Base-by-base conservation (phyloP, 2,113 vertebrate genomes). In the Ondatra zibethicus region DNA sequence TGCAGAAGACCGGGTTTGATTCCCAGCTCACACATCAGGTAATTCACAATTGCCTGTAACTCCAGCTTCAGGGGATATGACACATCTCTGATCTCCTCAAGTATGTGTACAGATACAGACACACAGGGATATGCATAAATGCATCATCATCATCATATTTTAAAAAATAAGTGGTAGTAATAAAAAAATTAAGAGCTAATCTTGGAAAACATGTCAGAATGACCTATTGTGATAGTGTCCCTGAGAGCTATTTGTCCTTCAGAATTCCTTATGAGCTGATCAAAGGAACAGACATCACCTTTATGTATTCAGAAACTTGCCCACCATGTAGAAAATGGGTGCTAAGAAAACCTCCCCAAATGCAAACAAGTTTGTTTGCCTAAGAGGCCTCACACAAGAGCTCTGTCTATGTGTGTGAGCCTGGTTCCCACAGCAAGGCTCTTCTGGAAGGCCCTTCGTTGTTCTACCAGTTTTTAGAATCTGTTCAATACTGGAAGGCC, bases 151-250 rank as follows among this genome's bases (percentile, higher is more conserved):
- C 45, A 50, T 80, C 16, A 36, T 55, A 36, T n/a, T 55, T 81
- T 55, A 7, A 80, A 61, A 82, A 82, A 55, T 27, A 39, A 82
- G 14, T 61, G 52, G 19, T n/a, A 58, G 80, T 39, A 65, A 42
- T 50, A 31, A 76, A 55, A 50, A 63, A 27, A 16, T 16, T n/a
- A 88, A 91, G 21, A 58, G 16, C 65, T n/a, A 92, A 0, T 58
- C 70, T 95, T 77, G 88, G 13, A 94, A 84, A 95, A 80, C 52
- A 68, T 42, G 4, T 77, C 29, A 80, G 70, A 17, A 92, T 73
- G 33, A 90, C 82, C 17, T 66, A 88, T 19, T 65, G 27, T 61
- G 31, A 61, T 47, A 84, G 63, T 75, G 63, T 11, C 85, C 93
- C 55, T 21, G 91, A 93, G 78, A 89, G 17, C 39, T 58, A 25